Evolutionary conservation across 2,888 invertebrate genomes (phyloP).

Genomic region (Syrista parreyssii): DNA sequence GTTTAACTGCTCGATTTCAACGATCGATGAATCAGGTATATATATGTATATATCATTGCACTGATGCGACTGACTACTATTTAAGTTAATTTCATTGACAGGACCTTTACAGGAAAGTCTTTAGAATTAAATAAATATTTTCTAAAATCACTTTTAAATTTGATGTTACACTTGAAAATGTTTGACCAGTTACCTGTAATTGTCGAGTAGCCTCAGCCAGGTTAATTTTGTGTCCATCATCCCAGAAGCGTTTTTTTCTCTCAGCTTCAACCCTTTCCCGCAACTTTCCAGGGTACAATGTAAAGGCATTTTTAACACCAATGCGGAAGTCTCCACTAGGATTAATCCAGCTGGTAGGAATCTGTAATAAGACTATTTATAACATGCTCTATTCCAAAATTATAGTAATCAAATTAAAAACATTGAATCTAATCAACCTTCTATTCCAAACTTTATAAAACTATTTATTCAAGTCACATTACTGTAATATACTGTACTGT

Average conservation of each 20-base stretch:
- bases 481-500: too few species aligned
- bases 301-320: conserved; percentile 87
- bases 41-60: not conserved
- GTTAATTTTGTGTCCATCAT: conserved; percentile 82
- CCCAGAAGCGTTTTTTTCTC: conserved; percentile 84
- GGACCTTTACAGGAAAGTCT: not conserved
- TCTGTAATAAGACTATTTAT: conserved; percentile 67
- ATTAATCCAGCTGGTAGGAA: conserved; percentile 86
- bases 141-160: not conserved
- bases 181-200: conserved; percentile 67
- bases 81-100: not conserved
- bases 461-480: not conserved
- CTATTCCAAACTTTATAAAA: not conserved
- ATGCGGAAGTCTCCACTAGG: conserved; percentile 87
- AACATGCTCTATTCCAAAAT: not conserved
- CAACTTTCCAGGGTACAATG: conserved; percentile 87
- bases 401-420: not conserved
- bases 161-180: not conserved
- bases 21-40: not conserved
- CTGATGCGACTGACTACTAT: not conserved
- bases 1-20: conserved; percentile 38
- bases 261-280: conserved; percentile 84
- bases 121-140: not conserved
- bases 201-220: conserved; percentile 82
- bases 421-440: not conserved